Conservation (phyloP, 2,113 vertebrate species). For the Chamaetylas fuelleborni region DNA sequence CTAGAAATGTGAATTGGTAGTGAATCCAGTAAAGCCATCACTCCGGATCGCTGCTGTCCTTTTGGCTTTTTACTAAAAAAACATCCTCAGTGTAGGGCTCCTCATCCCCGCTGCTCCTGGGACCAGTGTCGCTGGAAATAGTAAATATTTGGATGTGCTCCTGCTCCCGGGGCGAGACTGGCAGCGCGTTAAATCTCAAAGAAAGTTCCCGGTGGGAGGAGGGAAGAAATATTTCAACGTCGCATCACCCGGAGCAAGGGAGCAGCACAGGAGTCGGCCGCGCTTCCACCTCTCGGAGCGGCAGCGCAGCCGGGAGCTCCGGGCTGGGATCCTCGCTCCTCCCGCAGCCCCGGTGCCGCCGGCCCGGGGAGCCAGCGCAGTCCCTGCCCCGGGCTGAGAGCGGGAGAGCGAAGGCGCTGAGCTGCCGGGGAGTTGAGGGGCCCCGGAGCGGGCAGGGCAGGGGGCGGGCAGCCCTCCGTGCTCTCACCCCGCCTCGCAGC, state of each 20-base stretch:
- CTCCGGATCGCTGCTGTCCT: background rate
- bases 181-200: accelerated
- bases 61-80: background rate
- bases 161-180: accelerated
- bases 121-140: background rate
- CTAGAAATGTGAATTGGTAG: background rate
- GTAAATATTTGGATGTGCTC: background rate
- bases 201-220: background rate
- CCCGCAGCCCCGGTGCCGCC: background rate
- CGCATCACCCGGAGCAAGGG: accelerated
- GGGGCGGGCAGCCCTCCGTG: background rate
- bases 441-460: background rate
- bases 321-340: background rate
- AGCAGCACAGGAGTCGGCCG: background rate
- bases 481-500: background rate
- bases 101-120: background rate
- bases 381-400: background rate
- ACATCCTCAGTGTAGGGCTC: accelerated
- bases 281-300: background rate
- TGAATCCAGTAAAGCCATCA: accelerated
- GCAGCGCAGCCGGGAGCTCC: background rate
- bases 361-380: accelerated
- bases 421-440: accelerated
- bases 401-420: background rate
- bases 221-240: background rate